Evolutionary conservation across 92 coral and sea anemone species (phyloP).

Genomic region (Porites divaricata): DNA sequence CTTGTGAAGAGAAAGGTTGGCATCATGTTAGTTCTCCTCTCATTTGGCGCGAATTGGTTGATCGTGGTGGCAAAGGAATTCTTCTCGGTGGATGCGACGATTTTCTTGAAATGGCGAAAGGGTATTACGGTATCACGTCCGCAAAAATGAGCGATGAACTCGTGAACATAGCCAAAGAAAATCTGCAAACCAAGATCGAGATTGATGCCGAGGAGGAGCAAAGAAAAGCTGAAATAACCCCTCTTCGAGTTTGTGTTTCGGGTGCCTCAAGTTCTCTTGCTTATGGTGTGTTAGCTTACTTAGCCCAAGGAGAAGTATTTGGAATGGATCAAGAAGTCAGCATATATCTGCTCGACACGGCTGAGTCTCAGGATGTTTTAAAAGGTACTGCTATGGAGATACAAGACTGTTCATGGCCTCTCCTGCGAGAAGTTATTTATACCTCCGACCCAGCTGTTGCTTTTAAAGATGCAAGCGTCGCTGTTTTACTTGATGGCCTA

Average conservation of each 20-base stretch:
- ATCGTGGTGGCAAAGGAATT: constrained; percentile 92
- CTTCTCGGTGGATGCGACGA: constrained; percentile 93
- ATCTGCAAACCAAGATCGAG: constrained; percentile 79
- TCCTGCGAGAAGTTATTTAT: constrained; percentile 69
- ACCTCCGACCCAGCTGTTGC: constrained; percentile 80
- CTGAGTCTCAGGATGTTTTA: constrained; percentile 69
- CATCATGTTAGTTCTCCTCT: constrained; percentile 82
- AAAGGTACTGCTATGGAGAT: constrained; percentile 88
- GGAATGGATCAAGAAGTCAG: constrained; percentile 83
- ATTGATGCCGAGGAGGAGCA: constrained; percentile 84
- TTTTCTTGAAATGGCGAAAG: constrained; percentile 92
- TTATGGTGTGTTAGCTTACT: constrained; percentile 75
- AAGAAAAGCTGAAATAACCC: constrained; percentile 66
- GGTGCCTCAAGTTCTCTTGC: constrained; percentile 84
- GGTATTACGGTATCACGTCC: constrained; percentile 89
- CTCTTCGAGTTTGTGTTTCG: constrained; percentile 80
- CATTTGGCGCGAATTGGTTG: constrained; percentile 97
- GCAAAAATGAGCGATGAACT: constrained; percentile 88
- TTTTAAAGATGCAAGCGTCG: constrained; percentile 82
- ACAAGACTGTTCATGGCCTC: constrained; percentile 92
- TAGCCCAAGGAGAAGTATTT: constrained; percentile 89
- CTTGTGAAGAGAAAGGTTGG: constrained; percentile 88
- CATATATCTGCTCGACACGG: constrained; percentile 76
- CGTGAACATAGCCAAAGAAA: constrained; percentile 82
- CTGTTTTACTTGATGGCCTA: constrained; percentile 70